phyloP scores from a whole-genome alignment of 2,797 vertebrate genomes.

The Ammospiza maritima region DNA sequence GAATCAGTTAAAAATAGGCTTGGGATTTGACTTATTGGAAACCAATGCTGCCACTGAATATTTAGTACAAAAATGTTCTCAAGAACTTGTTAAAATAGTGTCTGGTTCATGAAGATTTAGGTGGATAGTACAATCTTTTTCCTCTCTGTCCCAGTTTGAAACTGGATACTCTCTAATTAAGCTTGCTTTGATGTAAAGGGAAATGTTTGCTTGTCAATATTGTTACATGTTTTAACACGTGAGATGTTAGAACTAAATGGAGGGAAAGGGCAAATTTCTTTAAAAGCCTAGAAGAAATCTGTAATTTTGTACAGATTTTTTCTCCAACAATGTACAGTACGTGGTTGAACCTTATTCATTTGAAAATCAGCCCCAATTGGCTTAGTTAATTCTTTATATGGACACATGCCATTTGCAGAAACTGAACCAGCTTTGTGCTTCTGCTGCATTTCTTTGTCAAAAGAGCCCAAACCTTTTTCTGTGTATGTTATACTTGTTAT shows the following conservation, averaged over 20 bases:
- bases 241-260: background rate
- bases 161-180: background rate
- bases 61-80: background rate
- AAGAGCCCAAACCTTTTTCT: constrained; percentile 32
- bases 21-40: constrained; percentile 12
- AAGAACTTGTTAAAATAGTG: background rate
- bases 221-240: background rate
- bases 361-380: background rate
- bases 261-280: background rate
- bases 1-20: constrained; percentile 8
- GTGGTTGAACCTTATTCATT: background rate
- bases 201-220: constrained; percentile 30
- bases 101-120: background rate
- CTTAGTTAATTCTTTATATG: background rate
- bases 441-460: constrained; percentile 49
- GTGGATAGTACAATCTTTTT: background rate
- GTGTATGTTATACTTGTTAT: constrained; percentile 50
- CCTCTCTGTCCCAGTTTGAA: background rate
- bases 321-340: background rate
- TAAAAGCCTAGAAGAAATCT: background rate
- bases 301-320: background rate
- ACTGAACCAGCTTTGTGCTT: constrained; percentile 46
- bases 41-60: background rate
- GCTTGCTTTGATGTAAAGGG: background rate
- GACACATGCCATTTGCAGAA: constrained; percentile 24